These are phyloP conservation scores for Sebastolobus altivelis DNA, from an alignment of 2,797 vertebrate genomes.

Conservation along the genomic window DNA sequence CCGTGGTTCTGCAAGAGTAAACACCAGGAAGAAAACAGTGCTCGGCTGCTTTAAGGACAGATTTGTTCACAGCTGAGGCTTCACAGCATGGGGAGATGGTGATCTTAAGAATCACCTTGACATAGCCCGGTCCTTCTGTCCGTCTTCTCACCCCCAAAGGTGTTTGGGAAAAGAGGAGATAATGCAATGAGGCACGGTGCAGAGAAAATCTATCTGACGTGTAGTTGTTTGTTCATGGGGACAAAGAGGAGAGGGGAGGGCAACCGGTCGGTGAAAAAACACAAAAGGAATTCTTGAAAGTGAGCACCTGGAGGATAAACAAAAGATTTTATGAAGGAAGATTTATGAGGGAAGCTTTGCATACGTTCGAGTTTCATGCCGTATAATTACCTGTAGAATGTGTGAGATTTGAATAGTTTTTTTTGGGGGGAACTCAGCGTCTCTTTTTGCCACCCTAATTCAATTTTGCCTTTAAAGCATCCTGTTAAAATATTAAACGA, in stretches of 20 bases:
- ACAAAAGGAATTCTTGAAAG: constrained; percentile 11
- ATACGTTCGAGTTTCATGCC: background rate
- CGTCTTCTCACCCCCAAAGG: constrained; percentile 36
- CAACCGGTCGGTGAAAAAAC: constrained; percentile 32
- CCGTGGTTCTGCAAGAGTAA: constrained; percentile 44
- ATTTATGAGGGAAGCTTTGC: background rate
- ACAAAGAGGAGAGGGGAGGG: constrained; percentile 25
- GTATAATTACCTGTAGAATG: constrained; percentile 35
- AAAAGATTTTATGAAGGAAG: constrained; percentile 9
- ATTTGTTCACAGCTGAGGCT: constrained; percentile 42
- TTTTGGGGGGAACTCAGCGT: constrained; percentile 16
- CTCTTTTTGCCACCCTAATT: constrained; percentile 50
- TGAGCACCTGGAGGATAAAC: background rate
- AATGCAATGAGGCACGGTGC: constrained; percentile 54
- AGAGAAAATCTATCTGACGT: constrained; percentile 53
- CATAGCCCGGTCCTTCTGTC: constrained; percentile 23
- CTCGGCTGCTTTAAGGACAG: constrained; percentile 33
- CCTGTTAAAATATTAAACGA: constrained; percentile 67
- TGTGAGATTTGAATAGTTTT: constrained; percentile 5
- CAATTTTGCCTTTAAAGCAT: constrained; percentile 64
- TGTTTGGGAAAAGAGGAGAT: constrained; percentile 51
- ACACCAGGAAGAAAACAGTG: constrained; percentile 8
- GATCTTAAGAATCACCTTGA: constrained; percentile 61
- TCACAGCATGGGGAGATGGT: constrained; percentile 25
- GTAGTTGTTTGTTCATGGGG: constrained; percentile 56